phyloP scores from a whole-genome alignment of 1,140 invertebrate species.

The Lithobius niger region DNA sequence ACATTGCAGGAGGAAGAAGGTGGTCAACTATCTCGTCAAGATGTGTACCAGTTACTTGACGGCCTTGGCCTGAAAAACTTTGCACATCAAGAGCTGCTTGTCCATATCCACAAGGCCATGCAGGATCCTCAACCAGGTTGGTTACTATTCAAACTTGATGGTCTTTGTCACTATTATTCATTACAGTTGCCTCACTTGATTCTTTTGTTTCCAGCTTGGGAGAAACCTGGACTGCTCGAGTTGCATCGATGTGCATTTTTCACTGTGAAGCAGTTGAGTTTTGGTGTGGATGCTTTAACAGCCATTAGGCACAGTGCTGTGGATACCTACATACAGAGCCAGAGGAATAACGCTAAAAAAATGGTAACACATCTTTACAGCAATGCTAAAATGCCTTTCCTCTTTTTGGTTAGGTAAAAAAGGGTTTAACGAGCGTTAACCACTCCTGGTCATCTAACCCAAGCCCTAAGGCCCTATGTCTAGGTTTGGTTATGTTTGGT shows the following conservation, averaged over 20 bases:
- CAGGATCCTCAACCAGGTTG: not conserved
- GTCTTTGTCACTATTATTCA: not conserved
- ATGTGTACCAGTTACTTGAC: not conserved
- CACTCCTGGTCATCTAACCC: too few species aligned
- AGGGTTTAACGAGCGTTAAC: too few species aligned
- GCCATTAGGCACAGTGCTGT: slow-evolving; percentile 43
- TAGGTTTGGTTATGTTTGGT: too few species aligned
- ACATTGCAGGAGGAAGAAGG: too few species aligned
- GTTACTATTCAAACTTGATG: not conserved
- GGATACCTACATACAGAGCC: slow-evolving; percentile 53
- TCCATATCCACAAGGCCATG: not conserved
- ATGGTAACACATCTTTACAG: too few species aligned
- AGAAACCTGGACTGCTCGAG: slow-evolving; percentile 27
- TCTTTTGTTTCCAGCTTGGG: slow-evolving; percentile 33
- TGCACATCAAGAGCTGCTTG: not conserved
- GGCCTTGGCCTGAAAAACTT: not conserved
- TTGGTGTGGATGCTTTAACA: slow-evolving; percentile 39
- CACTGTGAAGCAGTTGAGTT: slow-evolving; percentile 44
- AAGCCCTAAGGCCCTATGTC: too few species aligned
- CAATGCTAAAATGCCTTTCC: not conserved
- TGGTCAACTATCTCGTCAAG: too few species aligned
- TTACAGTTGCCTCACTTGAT: too few species aligned
- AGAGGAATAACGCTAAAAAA: slow-evolving; percentile 14
- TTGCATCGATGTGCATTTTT: slow-evolving; percentile 48
- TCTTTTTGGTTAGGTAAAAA: too few species aligned